Evolutionary conservation across 2,888 invertebrate genomes (phyloP).

Genomic region (Cosmia pyralina): DNA sequence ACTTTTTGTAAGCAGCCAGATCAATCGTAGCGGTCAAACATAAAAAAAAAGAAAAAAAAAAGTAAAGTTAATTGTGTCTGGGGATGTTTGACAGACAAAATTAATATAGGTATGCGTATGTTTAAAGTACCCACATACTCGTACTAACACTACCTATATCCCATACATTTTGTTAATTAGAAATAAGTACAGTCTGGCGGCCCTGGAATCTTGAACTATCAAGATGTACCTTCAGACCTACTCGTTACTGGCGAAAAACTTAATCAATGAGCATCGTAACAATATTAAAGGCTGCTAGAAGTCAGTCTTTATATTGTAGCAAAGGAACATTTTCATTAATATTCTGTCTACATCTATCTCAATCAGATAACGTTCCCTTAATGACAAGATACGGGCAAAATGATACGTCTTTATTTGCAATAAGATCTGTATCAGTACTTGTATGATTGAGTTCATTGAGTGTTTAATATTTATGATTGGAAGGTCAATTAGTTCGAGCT

Average conservation of each 20-base stretch:
- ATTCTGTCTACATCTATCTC: slow-evolving; percentile 54
- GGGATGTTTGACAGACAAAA: too few relatives aligned
- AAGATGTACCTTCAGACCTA: slow-evolving; percentile 10
- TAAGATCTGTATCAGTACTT: slow-evolving; percentile 56
- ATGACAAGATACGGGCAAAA: slow-evolving; percentile 43
- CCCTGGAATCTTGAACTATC: background rate
- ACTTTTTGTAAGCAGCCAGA: too few relatives aligned
- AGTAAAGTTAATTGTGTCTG: too few relatives aligned
- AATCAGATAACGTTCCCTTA: slow-evolving; percentile 48
- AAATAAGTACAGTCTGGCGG: too few relatives aligned
- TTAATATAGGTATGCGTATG: too few relatives aligned
- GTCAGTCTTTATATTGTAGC: background rate
- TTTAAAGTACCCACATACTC: too few relatives aligned
- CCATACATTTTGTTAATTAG: too few relatives aligned
- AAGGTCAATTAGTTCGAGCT: slow-evolving; percentile 53
- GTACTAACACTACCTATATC: too few relatives aligned
- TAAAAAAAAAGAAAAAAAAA: too few relatives aligned
- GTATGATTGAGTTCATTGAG: slow-evolving; percentile 54
- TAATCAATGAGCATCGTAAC: slow-evolving; percentile 10
- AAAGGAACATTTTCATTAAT: slow-evolving; percentile 47
- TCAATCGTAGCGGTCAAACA: too few relatives aligned
- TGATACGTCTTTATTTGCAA: slow-evolving; percentile 57
- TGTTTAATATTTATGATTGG: slow-evolving; percentile 49
- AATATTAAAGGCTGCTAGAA: slow-evolving; percentile 5
- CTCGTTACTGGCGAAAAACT: slow-evolving; percentile 10